A percentile compares a stretch with the other conserved stretches of the same genome.
Evolutionary conservation across 2,797 vertebrate genomes (phyloP).

Genomic region (Poeciliopsis paucimaculata): DNA sequence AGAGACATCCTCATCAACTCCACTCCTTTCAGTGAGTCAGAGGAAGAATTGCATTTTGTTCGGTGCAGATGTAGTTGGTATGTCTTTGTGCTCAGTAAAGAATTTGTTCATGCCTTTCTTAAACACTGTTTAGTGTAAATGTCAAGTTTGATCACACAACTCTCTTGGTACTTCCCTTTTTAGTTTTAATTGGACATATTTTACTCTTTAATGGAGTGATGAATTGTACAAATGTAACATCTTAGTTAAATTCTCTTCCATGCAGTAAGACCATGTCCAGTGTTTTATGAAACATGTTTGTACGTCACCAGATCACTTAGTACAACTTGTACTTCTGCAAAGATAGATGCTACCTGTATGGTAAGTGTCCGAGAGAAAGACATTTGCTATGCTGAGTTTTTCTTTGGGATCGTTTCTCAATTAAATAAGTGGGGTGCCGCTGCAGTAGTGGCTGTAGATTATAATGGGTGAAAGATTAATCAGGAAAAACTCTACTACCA

Average conservation of each 20-base stretch:
- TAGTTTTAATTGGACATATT: constrained; percentile 8
- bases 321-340: constrained; percentile 40
- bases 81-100: constrained; percentile 38
- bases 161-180: constrained; percentile 13
- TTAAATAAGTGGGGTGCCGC: constrained; percentile 77
- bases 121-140: constrained; percentile 7
- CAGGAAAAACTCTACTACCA: constrained; percentile 77
- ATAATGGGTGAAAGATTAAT: constrained; percentile 80
- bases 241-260: constrained; percentile 14
- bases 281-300: constrained; percentile 51
- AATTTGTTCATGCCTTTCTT: constrained; percentile 27
- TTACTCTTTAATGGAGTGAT: background rate
- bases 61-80: constrained; percentile 43
- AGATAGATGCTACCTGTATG: constrained; percentile 67
- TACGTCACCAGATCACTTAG: constrained; percentile 38
- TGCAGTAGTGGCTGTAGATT: constrained; percentile 54
- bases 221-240: constrained; percentile 4
- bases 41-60: constrained; percentile 43
- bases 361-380: constrained; percentile 69
- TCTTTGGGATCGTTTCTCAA: constrained; percentile 76
- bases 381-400: constrained; percentile 77
- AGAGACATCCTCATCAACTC: constrained; percentile 67
- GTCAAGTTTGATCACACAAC: constrained; percentile 19
- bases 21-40: constrained; percentile 54
- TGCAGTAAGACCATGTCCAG: constrained; percentile 12